phyloP scores from a whole-genome alignment of 2,113 vertebrate genomes.

The Zapus hudsonius region DNA sequence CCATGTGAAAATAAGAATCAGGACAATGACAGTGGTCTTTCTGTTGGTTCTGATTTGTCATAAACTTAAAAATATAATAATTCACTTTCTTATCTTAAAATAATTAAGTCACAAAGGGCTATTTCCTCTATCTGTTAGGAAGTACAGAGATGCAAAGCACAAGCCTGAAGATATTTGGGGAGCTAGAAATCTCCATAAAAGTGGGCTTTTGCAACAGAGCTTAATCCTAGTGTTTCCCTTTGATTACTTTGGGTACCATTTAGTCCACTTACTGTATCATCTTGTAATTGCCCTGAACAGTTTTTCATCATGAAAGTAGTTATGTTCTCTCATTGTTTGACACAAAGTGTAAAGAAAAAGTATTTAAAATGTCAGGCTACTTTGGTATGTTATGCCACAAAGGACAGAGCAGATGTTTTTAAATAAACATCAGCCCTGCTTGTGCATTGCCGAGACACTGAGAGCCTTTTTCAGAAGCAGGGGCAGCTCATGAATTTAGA shows the following conservation, averaged over 20 bases:
- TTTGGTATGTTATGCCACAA: slow-evolving; percentile 83
- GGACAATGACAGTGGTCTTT: background rate
- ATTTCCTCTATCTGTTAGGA: slow-evolving; percentile 73
- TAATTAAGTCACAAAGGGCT: slow-evolving; percentile 37
- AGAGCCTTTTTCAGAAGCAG: slow-evolving; percentile 87
- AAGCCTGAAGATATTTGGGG: slow-evolving; percentile 42
- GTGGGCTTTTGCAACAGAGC: slow-evolving; percentile 23
- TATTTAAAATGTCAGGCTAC: slow-evolving; percentile 82
- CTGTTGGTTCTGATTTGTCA: background rate
- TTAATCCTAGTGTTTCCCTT: slow-evolving; percentile 75
- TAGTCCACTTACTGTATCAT: slow-evolving; percentile 79
- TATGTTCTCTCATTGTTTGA: slow-evolving; percentile 78
- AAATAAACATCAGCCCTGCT: slow-evolving; percentile 86
- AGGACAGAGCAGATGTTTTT: slow-evolving; percentile 87
- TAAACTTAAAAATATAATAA: slow-evolving; percentile 48
- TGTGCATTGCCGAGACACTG: slow-evolving; percentile 84
- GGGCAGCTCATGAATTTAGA: slow-evolving; percentile 86
- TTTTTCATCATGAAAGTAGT: slow-evolving; percentile 81
- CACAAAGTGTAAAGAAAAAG: slow-evolving; percentile 76
- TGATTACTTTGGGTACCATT: slow-evolving; percentile 82
- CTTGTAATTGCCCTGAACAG: slow-evolving; percentile 78
- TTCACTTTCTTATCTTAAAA: slow-evolving; percentile 62
- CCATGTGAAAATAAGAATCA: background rate
- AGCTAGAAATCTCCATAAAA: slow-evolving; percentile 50
- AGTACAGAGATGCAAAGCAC: slow-evolving; percentile 32